Evolutionary conservation across 2,888 invertebrate species (phyloP).

Genomic region (Lagria hirta): DNA sequence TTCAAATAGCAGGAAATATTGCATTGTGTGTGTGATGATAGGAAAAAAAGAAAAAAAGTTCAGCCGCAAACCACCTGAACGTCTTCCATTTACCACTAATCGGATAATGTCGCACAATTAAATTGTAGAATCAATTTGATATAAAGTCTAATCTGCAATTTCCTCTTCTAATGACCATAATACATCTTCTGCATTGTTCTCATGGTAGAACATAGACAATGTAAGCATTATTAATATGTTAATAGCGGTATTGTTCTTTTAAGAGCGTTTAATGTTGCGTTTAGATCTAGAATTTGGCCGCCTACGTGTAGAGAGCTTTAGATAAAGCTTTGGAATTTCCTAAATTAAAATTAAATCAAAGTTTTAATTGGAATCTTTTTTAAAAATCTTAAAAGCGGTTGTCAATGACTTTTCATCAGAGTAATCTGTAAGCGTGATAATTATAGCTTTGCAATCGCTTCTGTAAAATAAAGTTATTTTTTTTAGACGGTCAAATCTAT

Average conservation of each 20-base stretch:
- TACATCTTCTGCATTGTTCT: conserved; percentile 22
- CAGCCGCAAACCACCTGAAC: conserved; percentile 7
- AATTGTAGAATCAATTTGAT: conserved; percentile 19
- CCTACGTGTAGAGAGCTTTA: conserved; percentile 14
- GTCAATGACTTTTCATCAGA: too few relatives aligned
- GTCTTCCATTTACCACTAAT: conserved; percentile 17
- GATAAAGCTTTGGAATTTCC: conserved; percentile 22
- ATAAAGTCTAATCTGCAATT: conserved; percentile 23
- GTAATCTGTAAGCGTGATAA: too few relatives aligned
- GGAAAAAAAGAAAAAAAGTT: conserved; percentile 1
- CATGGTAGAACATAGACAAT: conserved; percentile 30
- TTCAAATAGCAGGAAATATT: conserved; percentile 20
- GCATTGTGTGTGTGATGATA: conserved; percentile 15
- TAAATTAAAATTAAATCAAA: conserved; percentile 30
- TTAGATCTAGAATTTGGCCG: conserved; percentile 20
- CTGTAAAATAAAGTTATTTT: too few relatives aligned
- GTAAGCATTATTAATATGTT: conserved; percentile 35
- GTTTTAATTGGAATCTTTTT: conserved; percentile 31
- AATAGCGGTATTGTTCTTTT: conserved; percentile 35
- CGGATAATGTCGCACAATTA: conserved; percentile 15
- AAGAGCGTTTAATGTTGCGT: conserved; percentile 30
- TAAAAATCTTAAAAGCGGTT: too few relatives aligned
- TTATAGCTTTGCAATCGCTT: too few relatives aligned
- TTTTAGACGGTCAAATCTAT: too few relatives aligned
- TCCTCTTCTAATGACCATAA: conserved; percentile 23